A percentile compares a stretch with the other conserved stretches of the same genome.
phyloP scores from a whole-genome alignment of 2,888 invertebrate genomes.

The Rapana venosa region DNA sequence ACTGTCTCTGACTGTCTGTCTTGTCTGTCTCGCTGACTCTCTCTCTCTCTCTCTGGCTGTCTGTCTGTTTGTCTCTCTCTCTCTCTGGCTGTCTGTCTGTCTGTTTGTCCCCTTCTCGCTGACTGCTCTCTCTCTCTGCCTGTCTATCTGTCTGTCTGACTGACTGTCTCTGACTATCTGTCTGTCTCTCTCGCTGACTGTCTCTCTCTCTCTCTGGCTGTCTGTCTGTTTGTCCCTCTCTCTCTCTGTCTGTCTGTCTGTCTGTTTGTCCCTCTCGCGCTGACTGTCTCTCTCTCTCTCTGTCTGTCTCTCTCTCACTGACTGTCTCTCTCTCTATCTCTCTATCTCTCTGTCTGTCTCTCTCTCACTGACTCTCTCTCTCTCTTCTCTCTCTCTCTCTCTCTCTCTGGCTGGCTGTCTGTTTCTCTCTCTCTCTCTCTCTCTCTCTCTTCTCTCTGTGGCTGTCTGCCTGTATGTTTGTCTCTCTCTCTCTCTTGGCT shows the following conservation, averaged over 20 bases:
- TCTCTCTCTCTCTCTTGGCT: no score
- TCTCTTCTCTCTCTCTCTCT: background rate
- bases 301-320: slow-evolving; percentile 22
- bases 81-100: background rate
- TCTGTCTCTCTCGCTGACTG: background rate
- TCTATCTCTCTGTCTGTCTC: background rate
- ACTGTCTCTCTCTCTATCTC: background rate
- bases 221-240: background rate
- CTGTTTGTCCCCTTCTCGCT: background rate
- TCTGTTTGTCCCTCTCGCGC: background rate
- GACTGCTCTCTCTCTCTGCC: background rate
- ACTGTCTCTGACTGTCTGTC: no score
- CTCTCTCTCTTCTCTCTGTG: background rate
- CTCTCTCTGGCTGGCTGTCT: background rate
- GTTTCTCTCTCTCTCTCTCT: slow-evolving; percentile 6
- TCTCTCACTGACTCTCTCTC: background rate
- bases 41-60: background rate
- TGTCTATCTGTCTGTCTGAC: slow-evolving; percentile 20
- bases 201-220: background rate
- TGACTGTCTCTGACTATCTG: background rate
- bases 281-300: slow-evolving; percentile 1
- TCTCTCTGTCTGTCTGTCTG: background rate
- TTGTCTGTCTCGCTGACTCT: no score
- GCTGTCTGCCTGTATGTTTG: background rate
- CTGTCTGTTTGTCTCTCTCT: background rate